Percentiles rank a stretch among this genome's conserved stretches.
Evolutionary conservation across 2,797 vertebrate genomes (phyloP).

Genomic region (Falco concolor): DNA sequence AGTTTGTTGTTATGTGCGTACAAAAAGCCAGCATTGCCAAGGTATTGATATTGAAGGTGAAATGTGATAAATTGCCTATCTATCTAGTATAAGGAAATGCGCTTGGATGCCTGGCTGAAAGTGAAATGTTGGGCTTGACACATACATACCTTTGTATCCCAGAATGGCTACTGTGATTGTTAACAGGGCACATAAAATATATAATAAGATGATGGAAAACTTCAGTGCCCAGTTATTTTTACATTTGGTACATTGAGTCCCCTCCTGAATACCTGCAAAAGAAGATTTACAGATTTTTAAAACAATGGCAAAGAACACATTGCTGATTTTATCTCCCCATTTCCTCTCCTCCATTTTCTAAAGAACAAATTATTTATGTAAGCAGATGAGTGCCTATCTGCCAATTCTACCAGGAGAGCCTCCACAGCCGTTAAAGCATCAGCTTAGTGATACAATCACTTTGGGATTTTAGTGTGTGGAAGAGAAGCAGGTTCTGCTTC

Average conservation of each 20-base stretch:
- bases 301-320: neutral
- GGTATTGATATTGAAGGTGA: neutral
- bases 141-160: constrained; percentile 91
- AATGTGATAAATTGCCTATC: neutral
- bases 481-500: neutral
- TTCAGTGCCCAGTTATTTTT: constrained; percentile 97
- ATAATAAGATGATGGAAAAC: constrained; percentile 90
- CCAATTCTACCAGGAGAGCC: neutral
- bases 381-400: neutral
- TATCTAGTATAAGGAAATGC: neutral
- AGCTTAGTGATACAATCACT: neutral
- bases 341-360: neutral
- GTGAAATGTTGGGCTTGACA: neutral
- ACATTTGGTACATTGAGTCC: constrained; percentile 93
- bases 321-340: neutral
- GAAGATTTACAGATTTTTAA: constrained; percentile 41
- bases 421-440: neutral
- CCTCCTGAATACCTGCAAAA: constrained; percentile 95
- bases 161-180: constrained; percentile 91
- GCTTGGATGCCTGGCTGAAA: neutral
- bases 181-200: constrained; percentile 89
- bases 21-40: neutral
- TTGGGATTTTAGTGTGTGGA: neutral
- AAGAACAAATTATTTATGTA: neutral
- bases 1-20: neutral